Base-by-base conservation (phyloP, 1,140 invertebrate genomes). In the Orius insidiosus region DNA sequence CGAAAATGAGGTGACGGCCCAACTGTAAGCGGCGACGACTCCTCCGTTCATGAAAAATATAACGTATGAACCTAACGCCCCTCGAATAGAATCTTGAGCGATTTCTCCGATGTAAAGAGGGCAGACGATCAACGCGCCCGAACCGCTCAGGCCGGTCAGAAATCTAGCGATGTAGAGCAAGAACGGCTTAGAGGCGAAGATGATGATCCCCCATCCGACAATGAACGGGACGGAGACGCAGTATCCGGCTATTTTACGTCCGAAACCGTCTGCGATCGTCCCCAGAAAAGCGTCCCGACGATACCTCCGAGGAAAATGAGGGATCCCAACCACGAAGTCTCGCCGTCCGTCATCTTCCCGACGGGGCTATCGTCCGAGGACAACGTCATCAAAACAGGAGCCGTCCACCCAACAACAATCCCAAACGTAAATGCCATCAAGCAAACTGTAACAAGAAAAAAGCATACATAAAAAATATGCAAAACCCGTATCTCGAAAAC, bases 51-150 rank as follows among this genome's bases (percentile, higher is more conserved):
- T 68, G 51, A 81, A 78, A 2, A 90, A 63, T n/a, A 89, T 84
- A 55, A 88, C 85, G 53, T 83, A 75, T 0, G 85, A 77, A 0
- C 85, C 86, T 9, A 93, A 63, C 0, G 74, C 65, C 3, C 87
- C 88, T 14, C 85, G 65, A 47, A 85, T 73, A n/a, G 75, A 72
- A 0, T 77, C 72, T 55, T 87, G 79, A 0, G 84, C 79, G 33
- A 87, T 80, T 65, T 92, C 87, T 1, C 81, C 78, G 14, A 90
- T 76, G 59, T 90, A 92, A 56, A 86, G 78, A 0, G 85, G 85
- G 0, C 75, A 75, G 10, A 78, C 70, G 5, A 89, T 80, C 54
- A 82, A 84, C 9, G 77, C 74, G 11, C 82, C 76, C 32, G 85
- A 84, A 56, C 79, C 74, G 0, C 65, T 74, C 10, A 80, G 55